Evolutionary conservation across 1,140 invertebrate species (phyloP), one percentile per base, ranked within the genome.

Genomic region (Drosophila punjabiensis): DNA sequence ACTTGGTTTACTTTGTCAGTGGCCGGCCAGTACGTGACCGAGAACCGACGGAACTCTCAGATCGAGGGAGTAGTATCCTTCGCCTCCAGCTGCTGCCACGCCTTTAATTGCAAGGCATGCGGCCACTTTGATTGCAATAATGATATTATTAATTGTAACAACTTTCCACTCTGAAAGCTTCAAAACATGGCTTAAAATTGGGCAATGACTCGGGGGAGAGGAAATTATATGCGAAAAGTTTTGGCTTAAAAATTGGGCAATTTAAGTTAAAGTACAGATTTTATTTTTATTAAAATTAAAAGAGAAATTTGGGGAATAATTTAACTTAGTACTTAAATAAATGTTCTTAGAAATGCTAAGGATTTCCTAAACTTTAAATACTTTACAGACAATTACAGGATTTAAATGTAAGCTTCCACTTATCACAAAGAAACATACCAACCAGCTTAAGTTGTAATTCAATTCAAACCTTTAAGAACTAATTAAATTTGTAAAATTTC

Each of bases 1-100:
- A 79, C 63, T 77, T 75, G 68, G 77, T 68, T 89, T 84, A 81
- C 77, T 85, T 89, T 79, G 78, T 81, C 85, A 79, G 81, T 63
- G 78, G 58, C 52, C 61, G 81, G 53, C 45, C 58, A 66, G 69
- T 63, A 90, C 85, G 86, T 89, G 86, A 89, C 85, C 67, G 43
- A 43, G 66, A 70, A 52, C 28, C 30, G 18, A 50, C 24, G 20
- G 35, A 18, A 45, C 37, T 47, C 24, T 28, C 24, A 33, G 50
- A 33, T 11, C 2, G 50, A 32, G 16, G 30, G 30, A 33, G 11
- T 16, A 8, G 30, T 14, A 20, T 33, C 30, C 52, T 30, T 50
- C 11, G 45, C 43, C 20, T 20, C 18, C 28, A 35, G 50, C 33
- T 50, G 43, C 43, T 67, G 39, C 58, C 52, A 41, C 30, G 60